Evolutionary conservation across 2,113 vertebrate genomes (phyloP), one percentile per base, ranked within the genome.

Genomic region (Stictonetta naevosa): DNA sequence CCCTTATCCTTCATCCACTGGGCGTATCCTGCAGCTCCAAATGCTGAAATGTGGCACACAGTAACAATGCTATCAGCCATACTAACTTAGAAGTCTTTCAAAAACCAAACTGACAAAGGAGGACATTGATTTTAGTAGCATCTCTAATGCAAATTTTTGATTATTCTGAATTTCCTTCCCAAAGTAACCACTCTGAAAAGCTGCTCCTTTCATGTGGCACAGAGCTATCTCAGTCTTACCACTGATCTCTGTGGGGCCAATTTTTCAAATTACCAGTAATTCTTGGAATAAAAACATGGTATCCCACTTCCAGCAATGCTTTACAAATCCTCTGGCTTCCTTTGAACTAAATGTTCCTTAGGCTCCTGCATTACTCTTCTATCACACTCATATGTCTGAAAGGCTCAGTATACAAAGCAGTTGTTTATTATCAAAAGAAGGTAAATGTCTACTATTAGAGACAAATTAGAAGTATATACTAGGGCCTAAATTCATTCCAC

Each of bases 161-260:
- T 86, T 91, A 82, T 62, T 92, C 44, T 78, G 44, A 81, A 66
- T 93, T 94, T 95, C 66, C 69, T 94, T 91, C 63, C 84, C 79
- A 83, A 72, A 92, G 59, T 58, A 94, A 86, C 36, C 34, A 55
- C 7, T 46, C 22, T 67, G 52, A 87, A 91, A 88, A 78, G 19
- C 13, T 1, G 2, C 11, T 55, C 42, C 52, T 88, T 95, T 92
- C 38, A 85, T 75, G 77, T 83, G 71, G 42, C 66, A 84, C 67
- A 92, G 60, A 91, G 36, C 21, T 92, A 28, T 76, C 77, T 81
- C 20, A 69, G 36, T 59, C 55, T 96, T 86, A 63, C 79, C 82
- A 59, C 56, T 83, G 72, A 83, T 84, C 44, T 89, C 88, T 52
- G 73, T 46, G 31, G 22, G 50, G 26, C 23, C 38, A 79, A 10